These are phyloP conservation scores for Tetanocera ferruginea DNA, from an alignment of 2,888 invertebrate genomes.

Conservation along the genomic window DNA sequence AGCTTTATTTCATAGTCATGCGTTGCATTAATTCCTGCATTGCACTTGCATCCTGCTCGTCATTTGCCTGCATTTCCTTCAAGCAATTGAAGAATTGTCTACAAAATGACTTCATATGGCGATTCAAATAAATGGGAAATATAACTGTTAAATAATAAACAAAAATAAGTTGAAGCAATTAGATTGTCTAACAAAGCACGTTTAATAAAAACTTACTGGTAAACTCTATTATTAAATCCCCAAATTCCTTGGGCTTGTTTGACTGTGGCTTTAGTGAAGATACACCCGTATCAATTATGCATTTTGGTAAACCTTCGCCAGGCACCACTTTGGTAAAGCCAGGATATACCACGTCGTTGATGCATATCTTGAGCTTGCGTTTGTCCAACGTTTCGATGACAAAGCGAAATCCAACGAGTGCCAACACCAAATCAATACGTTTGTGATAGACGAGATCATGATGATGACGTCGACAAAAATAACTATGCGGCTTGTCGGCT, in stretches of 20 bases:
- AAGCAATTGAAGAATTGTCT: conserved; percentile 60
- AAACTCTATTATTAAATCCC: conserved; percentile 80
- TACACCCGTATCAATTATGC: conserved; percentile 67
- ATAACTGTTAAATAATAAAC: conserved; percentile 67
- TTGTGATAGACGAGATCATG: conserved; percentile 77
- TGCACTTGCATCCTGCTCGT: conserved; percentile 43
- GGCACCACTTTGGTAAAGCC: conserved; percentile 78
- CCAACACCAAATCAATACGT: conserved; percentile 77
- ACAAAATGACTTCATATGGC: conserved; percentile 69
- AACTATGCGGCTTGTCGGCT: conserved; percentile 79
- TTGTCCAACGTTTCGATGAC: conserved; percentile 79
- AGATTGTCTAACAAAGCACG: not conserved
- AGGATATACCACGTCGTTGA: conserved; percentile 80
- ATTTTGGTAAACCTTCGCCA: conserved; percentile 81
- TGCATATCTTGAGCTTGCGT: conserved; percentile 76
- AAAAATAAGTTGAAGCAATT: not conserved
- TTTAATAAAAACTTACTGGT: conserved; percentile 61
- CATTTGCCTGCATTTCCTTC: conserved; percentile 66
- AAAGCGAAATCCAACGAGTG: conserved; percentile 79
- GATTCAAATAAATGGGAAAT: conserved; percentile 70
- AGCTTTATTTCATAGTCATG: not conserved
- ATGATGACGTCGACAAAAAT: conserved; percentile 73
- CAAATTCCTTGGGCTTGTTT: conserved; percentile 73
- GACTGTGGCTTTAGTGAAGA: conserved; percentile 79
- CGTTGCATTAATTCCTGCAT: conserved; percentile 25